Conservation (phyloP, 2,888 invertebrate genomes). For the Lacanobia oleracea region DNA sequence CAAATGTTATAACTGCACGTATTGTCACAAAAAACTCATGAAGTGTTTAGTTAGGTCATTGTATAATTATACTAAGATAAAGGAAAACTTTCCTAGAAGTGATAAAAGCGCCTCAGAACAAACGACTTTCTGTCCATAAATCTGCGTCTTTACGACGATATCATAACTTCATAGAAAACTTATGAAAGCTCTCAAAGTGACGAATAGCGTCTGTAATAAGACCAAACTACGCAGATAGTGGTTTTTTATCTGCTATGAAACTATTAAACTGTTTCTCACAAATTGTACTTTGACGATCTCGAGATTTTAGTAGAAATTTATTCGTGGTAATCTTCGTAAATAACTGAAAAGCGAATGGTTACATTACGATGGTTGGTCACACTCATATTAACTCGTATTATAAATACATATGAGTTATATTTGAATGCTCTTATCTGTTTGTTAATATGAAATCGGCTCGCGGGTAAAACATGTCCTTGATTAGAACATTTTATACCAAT, state of each 20-base stretch:
- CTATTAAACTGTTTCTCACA: background rate
- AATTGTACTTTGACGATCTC: background rate
- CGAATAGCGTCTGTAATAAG: conserved; percentile 14
- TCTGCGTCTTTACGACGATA: conserved; percentile 14
- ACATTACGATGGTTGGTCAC: too few relatives aligned
- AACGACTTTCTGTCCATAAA: conserved; percentile 3
- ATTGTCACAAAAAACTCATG: background rate
- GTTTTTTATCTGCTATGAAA: conserved; percentile 14
- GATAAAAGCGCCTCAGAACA: background rate
- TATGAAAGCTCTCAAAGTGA: conserved; percentile 20
- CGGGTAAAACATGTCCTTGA: too few relatives aligned
- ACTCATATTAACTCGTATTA: too few relatives aligned
- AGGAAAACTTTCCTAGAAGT: background rate
- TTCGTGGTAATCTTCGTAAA: background rate
- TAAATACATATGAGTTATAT: too few relatives aligned
- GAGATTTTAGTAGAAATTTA: background rate
- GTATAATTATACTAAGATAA: background rate
- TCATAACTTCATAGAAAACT: conserved; percentile 16
- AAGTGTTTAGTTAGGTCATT: background rate
- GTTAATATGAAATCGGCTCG: too few relatives aligned
- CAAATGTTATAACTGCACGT: too few relatives aligned
- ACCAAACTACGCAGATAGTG: conserved; percentile 11
- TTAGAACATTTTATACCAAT: too few relatives aligned
- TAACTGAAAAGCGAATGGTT: background rate
- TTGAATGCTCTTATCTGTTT: too few relatives aligned